These are phyloP conservation scores for Acanthosepion esculentum DNA, from an alignment of 2,888 invertebrate genomes.

Conservation along the genomic window DNA sequence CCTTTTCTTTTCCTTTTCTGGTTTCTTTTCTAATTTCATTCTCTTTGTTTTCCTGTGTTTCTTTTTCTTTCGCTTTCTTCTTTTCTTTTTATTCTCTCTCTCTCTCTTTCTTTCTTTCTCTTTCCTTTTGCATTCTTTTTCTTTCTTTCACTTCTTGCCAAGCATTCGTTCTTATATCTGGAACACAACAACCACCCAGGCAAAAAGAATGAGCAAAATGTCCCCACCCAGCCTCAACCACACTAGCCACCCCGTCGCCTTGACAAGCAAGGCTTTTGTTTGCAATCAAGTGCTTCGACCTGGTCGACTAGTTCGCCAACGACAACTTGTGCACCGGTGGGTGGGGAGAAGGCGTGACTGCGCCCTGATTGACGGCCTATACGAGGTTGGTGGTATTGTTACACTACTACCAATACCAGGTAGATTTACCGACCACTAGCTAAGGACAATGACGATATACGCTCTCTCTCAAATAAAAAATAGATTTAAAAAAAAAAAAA, in stretches of 20 bases:
- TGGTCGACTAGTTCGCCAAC: conserved; percentile 22
- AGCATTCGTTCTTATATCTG: neutral
- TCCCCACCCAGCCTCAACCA: neutral
- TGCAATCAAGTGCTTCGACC: conserved; percentile 8
- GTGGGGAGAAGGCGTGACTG: neutral
- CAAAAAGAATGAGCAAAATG: neutral
- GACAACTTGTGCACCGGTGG: neutral
- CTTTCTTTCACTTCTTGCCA: neutral
- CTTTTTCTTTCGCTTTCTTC: neutral
- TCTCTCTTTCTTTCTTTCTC: neutral
- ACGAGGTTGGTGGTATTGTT: neutral
- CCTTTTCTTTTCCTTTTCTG: too few relatives aligned
- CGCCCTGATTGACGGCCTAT: neutral
- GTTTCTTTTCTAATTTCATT: too few relatives aligned
- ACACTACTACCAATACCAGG: neutral
- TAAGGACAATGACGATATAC: too few relatives aligned
- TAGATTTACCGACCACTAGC: too few relatives aligned
- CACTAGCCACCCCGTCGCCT: neutral
- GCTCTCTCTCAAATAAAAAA: too few relatives aligned
- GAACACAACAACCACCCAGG: neutral
- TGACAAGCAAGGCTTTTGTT: conserved; percentile 21
- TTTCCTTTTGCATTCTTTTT: neutral
- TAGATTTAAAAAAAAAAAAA: too few relatives aligned
- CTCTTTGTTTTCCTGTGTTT: too few relatives aligned
- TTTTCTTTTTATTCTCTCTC: neutral